phyloP scores from a whole-genome alignment of 2,797 vertebrate genomes.

The Hipposideros larvatus region DNA sequence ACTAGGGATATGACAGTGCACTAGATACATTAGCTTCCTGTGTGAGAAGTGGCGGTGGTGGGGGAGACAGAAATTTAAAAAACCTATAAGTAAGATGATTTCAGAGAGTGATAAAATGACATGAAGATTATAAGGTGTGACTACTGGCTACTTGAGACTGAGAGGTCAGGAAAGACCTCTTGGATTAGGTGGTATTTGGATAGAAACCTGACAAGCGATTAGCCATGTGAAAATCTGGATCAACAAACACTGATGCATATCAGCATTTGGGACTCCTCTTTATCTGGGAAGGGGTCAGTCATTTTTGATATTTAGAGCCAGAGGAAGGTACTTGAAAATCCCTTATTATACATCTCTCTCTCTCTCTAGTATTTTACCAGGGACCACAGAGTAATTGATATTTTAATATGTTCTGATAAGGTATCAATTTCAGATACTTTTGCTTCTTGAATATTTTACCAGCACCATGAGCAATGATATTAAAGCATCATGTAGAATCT shows the following conservation, averaged over 20 bases:
- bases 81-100: background rate
- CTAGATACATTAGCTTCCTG: background rate
- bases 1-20: background rate
- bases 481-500: background rate
- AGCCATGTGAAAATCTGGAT: background rate
- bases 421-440: background rate
- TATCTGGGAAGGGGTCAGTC: background rate
- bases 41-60: background rate
- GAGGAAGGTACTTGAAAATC: background rate
- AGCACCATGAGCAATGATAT: background rate
- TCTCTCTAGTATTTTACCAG: background rate
- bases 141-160: background rate
- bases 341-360: background rate
- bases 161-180: background rate
- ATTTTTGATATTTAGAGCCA: background rate
- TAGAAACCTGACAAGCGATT: background rate
- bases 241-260: background rate
- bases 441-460: conserved; percentile 22
- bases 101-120: background rate
- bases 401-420: background rate
- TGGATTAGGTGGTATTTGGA: background rate
- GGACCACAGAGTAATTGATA: background rate
- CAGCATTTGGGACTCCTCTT: background rate
- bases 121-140: background rate
- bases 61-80: background rate